Conservation (phyloP, 2,888 invertebrate genomes). For the Tipula confusa region DNA sequence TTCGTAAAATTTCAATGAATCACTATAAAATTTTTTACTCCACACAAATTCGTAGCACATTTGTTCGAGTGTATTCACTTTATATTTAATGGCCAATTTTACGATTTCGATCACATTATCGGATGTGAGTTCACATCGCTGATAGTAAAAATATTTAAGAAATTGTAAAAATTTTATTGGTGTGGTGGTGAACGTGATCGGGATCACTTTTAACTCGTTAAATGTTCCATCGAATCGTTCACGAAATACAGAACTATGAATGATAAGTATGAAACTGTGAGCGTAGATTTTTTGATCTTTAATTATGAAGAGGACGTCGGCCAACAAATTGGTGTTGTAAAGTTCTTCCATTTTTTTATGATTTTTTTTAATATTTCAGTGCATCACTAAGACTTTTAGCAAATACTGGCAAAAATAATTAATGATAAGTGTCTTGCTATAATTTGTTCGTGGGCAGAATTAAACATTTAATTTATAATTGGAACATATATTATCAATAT, state of each 20-base stretch:
- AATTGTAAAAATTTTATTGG: background rate
- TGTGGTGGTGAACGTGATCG: background rate
- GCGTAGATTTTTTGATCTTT: background rate
- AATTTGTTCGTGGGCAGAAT: no score
- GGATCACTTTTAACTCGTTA: background rate
- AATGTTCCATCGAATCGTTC: background rate
- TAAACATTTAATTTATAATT: no score
- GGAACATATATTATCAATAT: no score
- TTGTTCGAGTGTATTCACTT: background rate
- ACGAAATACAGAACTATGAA: background rate
- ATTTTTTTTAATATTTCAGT: background rate
- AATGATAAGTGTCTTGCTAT: no score
- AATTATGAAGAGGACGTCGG: background rate
- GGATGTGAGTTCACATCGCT: background rate
- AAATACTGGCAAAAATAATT: no score
- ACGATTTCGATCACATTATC: background rate
- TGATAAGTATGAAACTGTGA: background rate
- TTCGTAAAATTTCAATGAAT: background rate
- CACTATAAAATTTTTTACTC: background rate
- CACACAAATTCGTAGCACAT: background rate
- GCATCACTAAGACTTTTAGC: no score
- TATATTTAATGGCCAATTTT: background rate
- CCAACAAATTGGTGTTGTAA: background rate
- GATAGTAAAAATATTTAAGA: background rate
- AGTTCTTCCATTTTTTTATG: background rate